Base-by-base conservation (phyloP, 2,888 invertebrate species). In the Plagiodera versicolora region DNA sequence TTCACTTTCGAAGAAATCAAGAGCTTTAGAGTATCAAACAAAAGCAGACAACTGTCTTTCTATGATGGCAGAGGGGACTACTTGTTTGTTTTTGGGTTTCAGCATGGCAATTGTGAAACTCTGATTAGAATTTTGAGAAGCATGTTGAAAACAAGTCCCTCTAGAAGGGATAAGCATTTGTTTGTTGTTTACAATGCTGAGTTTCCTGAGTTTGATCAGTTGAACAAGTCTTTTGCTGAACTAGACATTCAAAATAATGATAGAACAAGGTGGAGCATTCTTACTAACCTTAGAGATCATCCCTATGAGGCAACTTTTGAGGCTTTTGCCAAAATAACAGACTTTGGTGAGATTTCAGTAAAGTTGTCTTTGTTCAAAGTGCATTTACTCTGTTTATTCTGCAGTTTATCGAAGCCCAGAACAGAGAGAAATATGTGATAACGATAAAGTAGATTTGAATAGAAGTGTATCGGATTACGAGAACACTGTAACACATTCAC, bases 191-290 rank as follows among this genome's bases (percentile, higher is more conserved):
- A 90, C 1, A 88, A 89, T 14, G 83, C 89, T 0, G 87, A 87
- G 8, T 83, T 84, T 61, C 79, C 80, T 0, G 87, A 89, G 67
- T 85, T 87, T 9, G 85, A 86, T 69, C 91, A 90, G 20, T 77
- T 95, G 64, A 89, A 90, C 68, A 88, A 87, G 75, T 95, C 95
- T 0, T 95, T 97, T 75, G 92, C 92, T 2, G 94, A 95, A 70
- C 79, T 96, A 64, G 89, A 94, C 74, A 85, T 97, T 61, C 91
- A 91, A 75, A 85, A 87, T 16, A 90, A 91, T 70, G 86, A 86
- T 54, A 84, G 86, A 0, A 86, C 86, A 5, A 86, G 89, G 0
- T 90, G 89, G 89, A 83, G 82, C 62, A 82, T 87, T 70, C 79
- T 86, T 18, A 82, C 81, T 68, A 85, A 84, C 74, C 80, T 86